Percentiles rank a stretch among this genome's conserved stretches.
Conservation (phyloP, 1,140 invertebrate genomes). For the Rhyzopertha dominica region DNA sequence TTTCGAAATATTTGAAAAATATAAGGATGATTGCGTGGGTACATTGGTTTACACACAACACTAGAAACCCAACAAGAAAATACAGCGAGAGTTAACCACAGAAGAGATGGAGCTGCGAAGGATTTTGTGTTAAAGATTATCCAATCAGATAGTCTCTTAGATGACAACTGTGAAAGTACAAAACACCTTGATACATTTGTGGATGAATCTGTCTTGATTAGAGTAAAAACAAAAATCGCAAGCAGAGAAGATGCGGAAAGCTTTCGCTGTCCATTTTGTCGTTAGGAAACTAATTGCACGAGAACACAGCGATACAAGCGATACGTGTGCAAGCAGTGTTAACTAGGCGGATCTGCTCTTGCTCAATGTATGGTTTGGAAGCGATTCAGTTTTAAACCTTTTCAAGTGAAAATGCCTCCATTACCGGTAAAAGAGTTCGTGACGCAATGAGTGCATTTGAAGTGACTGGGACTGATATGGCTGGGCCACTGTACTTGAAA, state of each 20-base stretch:
- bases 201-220: constrained; percentile 6
- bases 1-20: no score
- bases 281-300: constrained; percentile 5
- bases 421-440: constrained; percentile 31
- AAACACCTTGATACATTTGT: not conserved
- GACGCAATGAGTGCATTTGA: constrained; percentile 36
- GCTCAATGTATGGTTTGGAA: constrained; percentile 24
- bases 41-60: no score
- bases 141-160: not conserved
- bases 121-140: not conserved
- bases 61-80: no score
- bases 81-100: no score
- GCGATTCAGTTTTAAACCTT: constrained; percentile 20
- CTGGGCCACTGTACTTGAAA: constrained; percentile 31
- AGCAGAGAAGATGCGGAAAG: constrained; percentile 2
- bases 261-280: constrained; percentile 15
- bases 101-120: no score
- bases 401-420: constrained; percentile 23
- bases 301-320: constrained; percentile 1
- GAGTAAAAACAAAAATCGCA: not conserved
- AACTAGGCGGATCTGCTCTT: constrained; percentile 15
- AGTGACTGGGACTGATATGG: constrained; percentile 35
- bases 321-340: constrained; percentile 10
- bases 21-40: no score
- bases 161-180: not conserved